phyloP scores from a whole-genome alignment of 2,888 invertebrate genomes.

The Tholera decimalis region DNA sequence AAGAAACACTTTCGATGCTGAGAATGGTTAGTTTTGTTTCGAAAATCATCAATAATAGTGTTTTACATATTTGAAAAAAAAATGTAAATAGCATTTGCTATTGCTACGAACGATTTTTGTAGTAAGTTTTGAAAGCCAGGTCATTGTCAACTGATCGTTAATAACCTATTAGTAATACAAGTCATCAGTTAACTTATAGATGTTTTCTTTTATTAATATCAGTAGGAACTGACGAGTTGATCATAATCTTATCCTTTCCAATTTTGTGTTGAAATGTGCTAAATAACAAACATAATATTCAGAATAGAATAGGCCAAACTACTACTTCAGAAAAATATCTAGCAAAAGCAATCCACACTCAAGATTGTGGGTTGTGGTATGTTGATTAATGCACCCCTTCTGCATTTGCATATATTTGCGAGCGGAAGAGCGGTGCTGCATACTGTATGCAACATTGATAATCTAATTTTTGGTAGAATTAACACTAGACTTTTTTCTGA shows the following conservation, averaged over 20 bases:
- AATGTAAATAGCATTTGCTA: slow-evolving; percentile 72
- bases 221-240: neutral
- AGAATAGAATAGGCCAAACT: too few relatives aligned
- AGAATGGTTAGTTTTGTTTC: slow-evolving; percentile 64
- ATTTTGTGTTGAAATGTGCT: too few relatives aligned
- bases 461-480: too few relatives aligned
- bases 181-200: neutral
- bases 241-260: neutral
- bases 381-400: too few relatives aligned
- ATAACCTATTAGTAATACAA: slow-evolving; percentile 7
- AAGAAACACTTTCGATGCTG: slow-evolving; percentile 50
- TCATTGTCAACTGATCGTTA: slow-evolving; percentile 58
- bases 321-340: too few relatives aligned
- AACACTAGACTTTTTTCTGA: too few relatives aligned
- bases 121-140: slow-evolving; percentile 69
- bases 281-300: too few relatives aligned
- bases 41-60: slow-evolving; percentile 64
- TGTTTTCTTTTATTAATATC: neutral
- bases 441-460: too few relatives aligned
- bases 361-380: too few relatives aligned
- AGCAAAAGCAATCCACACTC: too few relatives aligned
- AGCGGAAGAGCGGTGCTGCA: too few relatives aligned
- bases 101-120: slow-evolving; percentile 69
- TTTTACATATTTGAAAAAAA: slow-evolving; percentile 68
- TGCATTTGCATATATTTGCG: too few relatives aligned